Conservation (phyloP, 2,888 invertebrate species). For the Ophioninae sp. region DNA sequence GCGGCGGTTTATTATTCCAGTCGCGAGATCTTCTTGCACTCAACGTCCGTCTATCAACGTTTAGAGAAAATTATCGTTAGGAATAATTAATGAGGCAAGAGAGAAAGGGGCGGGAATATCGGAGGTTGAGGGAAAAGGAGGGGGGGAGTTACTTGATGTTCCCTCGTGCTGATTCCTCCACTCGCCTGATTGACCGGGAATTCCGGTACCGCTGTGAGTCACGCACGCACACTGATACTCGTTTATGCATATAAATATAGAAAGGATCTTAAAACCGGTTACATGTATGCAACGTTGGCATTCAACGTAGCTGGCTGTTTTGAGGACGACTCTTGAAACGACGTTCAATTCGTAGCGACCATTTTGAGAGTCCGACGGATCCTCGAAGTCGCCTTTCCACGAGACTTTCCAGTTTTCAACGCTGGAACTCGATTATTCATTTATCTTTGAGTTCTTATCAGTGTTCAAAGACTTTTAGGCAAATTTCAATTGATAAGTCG, state of each 20-base stretch:
- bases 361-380: not conserved
- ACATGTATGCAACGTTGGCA: not conserved
- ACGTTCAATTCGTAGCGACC: not conserved
- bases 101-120: not conserved
- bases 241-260: not conserved
- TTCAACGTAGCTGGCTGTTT: not conserved
- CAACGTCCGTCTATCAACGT: not conserved
- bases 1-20: not conserved
- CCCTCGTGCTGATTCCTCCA: constrained; percentile 13
- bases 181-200: constrained; percentile 43
- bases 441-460: not conserved
- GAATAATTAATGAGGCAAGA: constrained; percentile 49
- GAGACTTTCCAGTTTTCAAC: too few species aligned
- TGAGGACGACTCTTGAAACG: not conserved
- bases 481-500: too few species aligned
- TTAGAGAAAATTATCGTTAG: constrained; percentile 35
- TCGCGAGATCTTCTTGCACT: not conserved
- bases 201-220: constrained; percentile 58
- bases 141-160: not conserved
- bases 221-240: constrained; percentile 15
- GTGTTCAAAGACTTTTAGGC: too few species aligned
- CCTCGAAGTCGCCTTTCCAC: not conserved
- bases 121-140: too few species aligned
- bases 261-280: not conserved
- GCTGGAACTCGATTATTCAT: not conserved